Conservation (phyloP, 2,113 vertebrate genomes). For the Theristicus caerulescens region DNA sequence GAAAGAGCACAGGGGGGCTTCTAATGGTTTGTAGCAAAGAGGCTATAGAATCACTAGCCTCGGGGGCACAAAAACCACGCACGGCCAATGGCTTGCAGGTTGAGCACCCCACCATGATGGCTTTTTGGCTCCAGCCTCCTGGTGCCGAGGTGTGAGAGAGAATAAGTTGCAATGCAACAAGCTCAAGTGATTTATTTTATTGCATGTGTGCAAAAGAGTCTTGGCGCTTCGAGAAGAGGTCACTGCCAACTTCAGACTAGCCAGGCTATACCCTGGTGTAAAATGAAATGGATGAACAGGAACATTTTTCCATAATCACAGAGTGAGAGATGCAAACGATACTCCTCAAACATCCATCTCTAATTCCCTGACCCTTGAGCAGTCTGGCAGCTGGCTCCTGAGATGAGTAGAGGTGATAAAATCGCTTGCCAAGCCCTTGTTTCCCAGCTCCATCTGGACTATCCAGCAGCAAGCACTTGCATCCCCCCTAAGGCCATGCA, state of each 20-base stretch:
- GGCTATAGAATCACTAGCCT: neutral
- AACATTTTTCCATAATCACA: neutral
- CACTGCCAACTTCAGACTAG: slow-evolving; percentile 18
- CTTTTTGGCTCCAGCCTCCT: neutral
- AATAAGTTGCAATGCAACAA: neutral
- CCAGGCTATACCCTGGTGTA: neutral
- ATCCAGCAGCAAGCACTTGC: neutral
- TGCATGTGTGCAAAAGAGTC: neutral
- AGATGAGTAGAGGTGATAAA: slow-evolving; percentile 20
- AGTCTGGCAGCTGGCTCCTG: neutral
- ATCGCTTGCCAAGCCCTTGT: neutral
- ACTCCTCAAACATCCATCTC: neutral
- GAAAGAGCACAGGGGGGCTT: neutral
- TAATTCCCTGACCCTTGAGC: neutral
- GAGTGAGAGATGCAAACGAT: neutral
- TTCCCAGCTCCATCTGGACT: slow-evolving; percentile 2
- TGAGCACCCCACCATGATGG: neutral
- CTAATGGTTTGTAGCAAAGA: neutral
- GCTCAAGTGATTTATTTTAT: neutral
- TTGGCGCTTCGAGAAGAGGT: neutral
- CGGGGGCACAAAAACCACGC: neutral
- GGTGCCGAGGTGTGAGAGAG: neutral
- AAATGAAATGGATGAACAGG: neutral
- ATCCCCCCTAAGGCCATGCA: too few relatives aligned
- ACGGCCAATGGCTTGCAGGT: accelerated